These are phyloP conservation scores for Melangyna quadrimaculata DNA, from an alignment of 2,888 invertebrate genomes.

Conservation along the genomic window DNA sequence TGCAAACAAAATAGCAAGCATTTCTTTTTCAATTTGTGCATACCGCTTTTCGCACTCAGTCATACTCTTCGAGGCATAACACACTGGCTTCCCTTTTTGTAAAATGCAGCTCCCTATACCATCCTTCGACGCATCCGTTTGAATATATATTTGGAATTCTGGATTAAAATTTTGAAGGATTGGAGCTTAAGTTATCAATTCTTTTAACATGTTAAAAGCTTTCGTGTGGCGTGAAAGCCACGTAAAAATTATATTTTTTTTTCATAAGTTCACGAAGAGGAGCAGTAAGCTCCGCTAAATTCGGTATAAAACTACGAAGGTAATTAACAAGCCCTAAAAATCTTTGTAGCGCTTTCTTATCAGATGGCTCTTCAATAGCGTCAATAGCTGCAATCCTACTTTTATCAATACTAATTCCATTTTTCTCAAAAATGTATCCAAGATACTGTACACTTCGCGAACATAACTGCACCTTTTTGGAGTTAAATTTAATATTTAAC, in stretches of 20 bases:
- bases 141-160: neutral
- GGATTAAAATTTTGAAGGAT: no score
- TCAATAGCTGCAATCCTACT: no score
- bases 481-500: no score
- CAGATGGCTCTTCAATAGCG: no score
- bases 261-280: no score
- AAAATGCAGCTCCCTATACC: conserved; percentile 42
- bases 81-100: conserved; percentile 3
- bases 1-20: conserved; percentile 34
- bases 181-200: neutral
- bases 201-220: neutral
- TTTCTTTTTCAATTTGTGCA: no score
- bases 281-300: neutral
- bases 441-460: no score
- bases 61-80: conserved; percentile 73
- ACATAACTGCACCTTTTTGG: no score
- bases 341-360: no score
- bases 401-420: no score
- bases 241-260: neutral
- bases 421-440: no score
- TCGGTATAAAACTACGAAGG: neutral
- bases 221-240: neutral
- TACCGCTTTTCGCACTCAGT: conserved; percentile 57
- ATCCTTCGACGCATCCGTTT: conserved; percentile 17
- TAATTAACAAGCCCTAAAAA: no score